A percentile compares a stretch with the other conserved stretches of the same genome.
Evolutionary conservation across 2,888 invertebrate genomes (phyloP).

Genomic region (Schizotus pectinicornis): DNA sequence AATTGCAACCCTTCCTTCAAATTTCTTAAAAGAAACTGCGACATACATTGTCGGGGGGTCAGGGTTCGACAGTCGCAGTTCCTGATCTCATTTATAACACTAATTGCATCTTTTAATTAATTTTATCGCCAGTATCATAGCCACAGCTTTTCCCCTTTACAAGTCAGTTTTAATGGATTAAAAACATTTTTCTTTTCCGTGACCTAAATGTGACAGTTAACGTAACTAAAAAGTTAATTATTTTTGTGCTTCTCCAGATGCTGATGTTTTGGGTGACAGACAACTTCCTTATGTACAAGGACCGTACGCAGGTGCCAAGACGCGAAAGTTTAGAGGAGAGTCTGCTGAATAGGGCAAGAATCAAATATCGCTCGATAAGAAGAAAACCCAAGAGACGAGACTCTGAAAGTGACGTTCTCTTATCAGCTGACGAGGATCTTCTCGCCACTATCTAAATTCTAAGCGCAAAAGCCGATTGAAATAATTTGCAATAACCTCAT

Average conservation of each 20-base stretch:
- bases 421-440: conserved; percentile 69
- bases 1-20: too few species aligned
- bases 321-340: conserved; percentile 49
- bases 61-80: too few species aligned
- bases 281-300: conserved; percentile 78
- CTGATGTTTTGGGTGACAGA: conserved; percentile 88
- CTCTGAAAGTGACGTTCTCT: conserved; percentile 68
- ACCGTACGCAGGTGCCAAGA: conserved; percentile 58
- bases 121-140: too few species aligned
- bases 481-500: conserved; percentile 7
- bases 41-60: too few species aligned
- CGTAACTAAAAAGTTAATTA: conserved; percentile 17
- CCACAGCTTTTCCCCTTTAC: too few species aligned
- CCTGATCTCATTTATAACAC: too few species aligned
- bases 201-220: too few species aligned
- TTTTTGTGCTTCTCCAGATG: conserved; percentile 64
- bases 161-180: too few species aligned
- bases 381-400: conserved; percentile 62
- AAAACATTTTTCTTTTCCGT: too few species aligned
- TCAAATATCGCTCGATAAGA: conserved; percentile 66
- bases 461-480: conserved; percentile 6
- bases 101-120: too few species aligned
- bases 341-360: conserved; percentile 54
- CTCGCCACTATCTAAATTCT: conserved; percentile 57
- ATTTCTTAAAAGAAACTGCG: too few species aligned